Evolutionary conservation across 1,140 invertebrate species (phyloP).

Genomic region (Oppia nitens): DNA sequence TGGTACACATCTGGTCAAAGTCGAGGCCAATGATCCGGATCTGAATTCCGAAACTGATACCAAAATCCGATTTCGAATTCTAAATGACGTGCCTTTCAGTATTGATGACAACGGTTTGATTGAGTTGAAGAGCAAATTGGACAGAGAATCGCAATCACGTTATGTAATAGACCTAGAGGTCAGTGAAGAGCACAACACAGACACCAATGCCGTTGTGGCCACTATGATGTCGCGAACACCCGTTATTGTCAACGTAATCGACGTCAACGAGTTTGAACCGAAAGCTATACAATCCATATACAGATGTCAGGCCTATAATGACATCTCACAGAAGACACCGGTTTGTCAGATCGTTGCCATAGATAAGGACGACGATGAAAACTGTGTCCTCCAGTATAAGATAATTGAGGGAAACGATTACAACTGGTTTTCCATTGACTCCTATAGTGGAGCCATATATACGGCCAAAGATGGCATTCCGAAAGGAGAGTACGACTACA

Average conservation of each 20-base stretch:
- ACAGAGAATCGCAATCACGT: constrained; percentile 50
- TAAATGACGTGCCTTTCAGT: constrained; percentile 32
- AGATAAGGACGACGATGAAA: constrained; percentile 61
- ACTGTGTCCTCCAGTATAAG: constrained; percentile 30
- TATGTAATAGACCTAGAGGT: constrained; percentile 26
- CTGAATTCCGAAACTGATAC: constrained; percentile 1
- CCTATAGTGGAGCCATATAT: constrained; percentile 44
- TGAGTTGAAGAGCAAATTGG: constrained; percentile 50
- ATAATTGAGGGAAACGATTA: constrained; percentile 42
- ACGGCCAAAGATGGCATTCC: background rate
- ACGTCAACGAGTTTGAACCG: constrained; percentile 57
- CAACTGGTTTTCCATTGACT: constrained; percentile 58
- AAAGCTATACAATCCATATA: constrained; percentile 55
- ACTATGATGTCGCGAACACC: constrained; percentile 5
- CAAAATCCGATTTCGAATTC: constrained; percentile 78
- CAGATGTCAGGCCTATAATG: constrained; percentile 42
- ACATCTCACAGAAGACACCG: background rate
- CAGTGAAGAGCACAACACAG: constrained; percentile 4
- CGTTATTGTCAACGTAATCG: constrained; percentile 60
- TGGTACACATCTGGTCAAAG: constrained; percentile 50
- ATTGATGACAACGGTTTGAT: constrained; percentile 37
- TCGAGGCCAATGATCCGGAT: constrained; percentile 48
- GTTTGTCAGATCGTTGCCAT: constrained; percentile 54
- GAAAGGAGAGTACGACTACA: constrained; percentile 8
- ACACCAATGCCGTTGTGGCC: background rate